These are phyloP conservation scores for Athalia circularis DNA, from an alignment of 2,888 invertebrate genomes.

Conservation along the genomic window DNA sequence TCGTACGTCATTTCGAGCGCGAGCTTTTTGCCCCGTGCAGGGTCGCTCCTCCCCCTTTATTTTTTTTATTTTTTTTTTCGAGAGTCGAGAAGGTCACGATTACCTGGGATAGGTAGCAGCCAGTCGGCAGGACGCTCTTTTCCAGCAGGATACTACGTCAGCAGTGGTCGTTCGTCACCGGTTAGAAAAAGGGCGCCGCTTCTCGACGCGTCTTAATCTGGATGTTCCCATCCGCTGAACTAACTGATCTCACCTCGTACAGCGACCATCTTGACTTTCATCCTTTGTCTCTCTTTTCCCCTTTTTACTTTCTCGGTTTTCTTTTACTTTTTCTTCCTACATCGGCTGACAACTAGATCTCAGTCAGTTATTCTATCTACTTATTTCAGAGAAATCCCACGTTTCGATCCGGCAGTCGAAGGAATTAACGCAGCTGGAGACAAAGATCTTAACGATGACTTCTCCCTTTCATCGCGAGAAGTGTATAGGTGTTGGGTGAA, in stretches of 20 bases:
- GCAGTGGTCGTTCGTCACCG: constrained; percentile 20
- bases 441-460: constrained; percentile 65
- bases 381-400: constrained; percentile 18
- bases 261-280: constrained; percentile 17
- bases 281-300: constrained; percentile 44
- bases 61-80: too few relatives aligned
- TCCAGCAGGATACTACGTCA: constrained; percentile 8
- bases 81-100: background rate
- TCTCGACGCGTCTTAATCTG: constrained; percentile 65
- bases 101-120: constrained; percentile 27
- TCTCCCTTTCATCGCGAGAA: constrained; percentile 48
- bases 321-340: constrained; percentile 16
- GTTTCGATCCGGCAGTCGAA: constrained; percentile 23
- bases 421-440: constrained; percentile 53
- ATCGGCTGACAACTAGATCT: constrained; percentile 7
- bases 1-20: constrained; percentile 59
- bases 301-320: background rate
- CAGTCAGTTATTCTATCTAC: background rate
- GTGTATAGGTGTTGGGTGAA: constrained; percentile 50
- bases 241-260: constrained; percentile 59
- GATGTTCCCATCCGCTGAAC: constrained; percentile 60
- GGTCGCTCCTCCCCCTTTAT: constrained; percentile 6
- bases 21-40: constrained; percentile 9
- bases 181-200: constrained; percentile 54
- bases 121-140: constrained; percentile 11